phyloP scores from a whole-genome alignment of 2,113 vertebrate species.

The Melanerpes aurifrons region DNA sequence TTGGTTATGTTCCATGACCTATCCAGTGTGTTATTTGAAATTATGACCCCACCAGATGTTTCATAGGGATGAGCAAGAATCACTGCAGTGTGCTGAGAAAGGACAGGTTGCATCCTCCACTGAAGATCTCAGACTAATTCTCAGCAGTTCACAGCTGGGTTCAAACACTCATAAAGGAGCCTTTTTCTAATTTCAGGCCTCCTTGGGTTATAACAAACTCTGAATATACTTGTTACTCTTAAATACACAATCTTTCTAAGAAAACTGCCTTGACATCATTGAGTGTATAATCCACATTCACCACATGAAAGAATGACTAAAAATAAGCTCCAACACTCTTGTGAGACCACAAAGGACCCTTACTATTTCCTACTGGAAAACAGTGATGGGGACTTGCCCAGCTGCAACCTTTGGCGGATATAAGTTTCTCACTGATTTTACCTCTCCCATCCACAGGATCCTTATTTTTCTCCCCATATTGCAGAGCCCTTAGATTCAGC shows the following conservation, averaged over 20 bases:
- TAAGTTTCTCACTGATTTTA: not conserved
- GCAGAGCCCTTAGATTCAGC: not conserved
- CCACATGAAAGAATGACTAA: not conserved
- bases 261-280: not conserved
- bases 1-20: not conserved
- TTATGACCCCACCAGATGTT: not conserved
- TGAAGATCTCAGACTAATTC: not conserved
- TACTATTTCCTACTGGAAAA: not conserved
- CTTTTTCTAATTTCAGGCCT: not conserved
- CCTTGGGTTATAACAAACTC: not conserved
- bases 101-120: not conserved
- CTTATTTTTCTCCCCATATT: not conserved
- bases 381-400: not conserved
- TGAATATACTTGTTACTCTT: not conserved
- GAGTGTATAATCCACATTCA: not conserved
- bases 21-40: not conserved
- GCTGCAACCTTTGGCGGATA: not conserved
- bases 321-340: not conserved
- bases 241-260: not conserved
- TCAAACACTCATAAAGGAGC: not conserved
- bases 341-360: not conserved
- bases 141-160: not conserved
- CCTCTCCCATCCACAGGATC: not conserved
- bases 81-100: not conserved
- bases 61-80: not conserved